Evolutionary conservation across 2,113 vertebrate genomes (phyloP).

Genomic region (Pimephales promelas): DNA sequence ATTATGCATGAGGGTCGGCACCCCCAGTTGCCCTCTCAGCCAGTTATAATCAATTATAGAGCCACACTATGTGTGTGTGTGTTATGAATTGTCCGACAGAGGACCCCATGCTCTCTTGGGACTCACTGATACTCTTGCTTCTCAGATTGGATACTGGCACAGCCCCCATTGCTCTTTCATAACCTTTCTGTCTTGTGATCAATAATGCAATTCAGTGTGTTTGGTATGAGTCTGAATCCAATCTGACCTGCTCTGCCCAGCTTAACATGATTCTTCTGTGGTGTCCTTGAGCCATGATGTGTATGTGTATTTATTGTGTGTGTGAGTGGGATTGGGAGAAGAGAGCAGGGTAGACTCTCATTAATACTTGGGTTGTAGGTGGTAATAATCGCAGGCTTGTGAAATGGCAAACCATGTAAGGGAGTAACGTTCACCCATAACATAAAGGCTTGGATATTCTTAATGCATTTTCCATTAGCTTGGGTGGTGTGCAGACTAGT

Average conservation of each 20-base stretch:
- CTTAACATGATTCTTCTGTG: slow-evolving; percentile 34
- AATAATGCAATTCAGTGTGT: slow-evolving; percentile 49
- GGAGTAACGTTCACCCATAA: background rate
- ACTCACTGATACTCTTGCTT: slow-evolving; percentile 3
- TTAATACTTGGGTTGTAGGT: slow-evolving; percentile 30
- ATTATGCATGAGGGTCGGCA: slow-evolving; percentile 26
- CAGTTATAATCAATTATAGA: slow-evolving; percentile 34
- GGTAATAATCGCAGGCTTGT: slow-evolving; percentile 24
- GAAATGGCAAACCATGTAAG: background rate
- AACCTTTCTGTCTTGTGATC: slow-evolving; percentile 43
- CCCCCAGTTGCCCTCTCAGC: slow-evolving; percentile 7
- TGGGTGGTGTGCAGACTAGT: background rate
- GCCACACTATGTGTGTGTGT: slow-evolving; percentile 2
- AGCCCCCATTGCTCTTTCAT: slow-evolving; percentile 44
- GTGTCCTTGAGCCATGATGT: slow-evolving; percentile 30
- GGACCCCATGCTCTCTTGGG: background rate
- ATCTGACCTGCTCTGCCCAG: slow-evolving; percentile 37
- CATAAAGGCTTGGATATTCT: background rate
- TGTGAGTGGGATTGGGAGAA: background rate
- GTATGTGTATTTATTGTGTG: background rate
- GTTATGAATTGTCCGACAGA: slow-evolving; percentile 9
- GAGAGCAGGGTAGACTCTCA: slow-evolving; percentile 19
- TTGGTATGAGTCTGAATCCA: slow-evolving; percentile 39
- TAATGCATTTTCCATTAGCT: slow-evolving; percentile 16
- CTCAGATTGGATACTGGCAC: slow-evolving; percentile 36